Evolutionary conservation across 92 coral and sea anemone genomes (phyloP), one percentile per base, ranked within the genome.

Genomic region (Phymanthus crucifer): DNA sequence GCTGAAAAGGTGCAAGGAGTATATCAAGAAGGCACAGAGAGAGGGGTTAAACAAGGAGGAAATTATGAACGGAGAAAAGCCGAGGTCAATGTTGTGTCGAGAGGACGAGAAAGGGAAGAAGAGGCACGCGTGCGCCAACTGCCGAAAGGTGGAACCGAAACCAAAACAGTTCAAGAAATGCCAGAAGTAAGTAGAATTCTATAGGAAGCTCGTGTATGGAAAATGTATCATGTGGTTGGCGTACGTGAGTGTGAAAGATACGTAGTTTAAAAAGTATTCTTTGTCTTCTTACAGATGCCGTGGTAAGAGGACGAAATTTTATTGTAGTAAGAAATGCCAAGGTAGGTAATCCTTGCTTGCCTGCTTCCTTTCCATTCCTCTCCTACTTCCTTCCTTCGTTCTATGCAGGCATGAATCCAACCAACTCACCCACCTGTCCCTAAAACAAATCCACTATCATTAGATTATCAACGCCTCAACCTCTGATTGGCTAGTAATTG

Each of bases 291-390:
- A 27, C 72, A 95, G 98, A 48, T 95, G 98, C 70, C 82, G 70
- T 32, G 98, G 98, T 18, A 93, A 90, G 71, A 90, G 98, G 1
- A 95, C 98, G 7, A 82, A 84, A 40, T 95, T 95, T 77, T 95
- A 95, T 80, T 95, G 98, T 77, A 82, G 98, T 61, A 89, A 93
- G 24, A 57, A 87, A n/a, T 95, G 98, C 66, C 98, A 95, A 90
- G 86, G 98, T 90, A 56, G 79, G 89, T 77, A 24, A 57, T 14
- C 24, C 6, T 2, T 10, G 12, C 31, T 34, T 29, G 19, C 27
- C 23, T 18, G 27, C 11, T 45, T 7, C 50, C 50, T 45, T 7
- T 45, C 11, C 8, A 16, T 45, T 7, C 11, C 16, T 45, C 16
- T 54, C 0, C 3, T 50, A 14, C n/a, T 16, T 14, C 57, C 21